Base-by-base conservation (phyloP, 2,797 vertebrate genomes). In the Telmatherina bonti region DNA sequence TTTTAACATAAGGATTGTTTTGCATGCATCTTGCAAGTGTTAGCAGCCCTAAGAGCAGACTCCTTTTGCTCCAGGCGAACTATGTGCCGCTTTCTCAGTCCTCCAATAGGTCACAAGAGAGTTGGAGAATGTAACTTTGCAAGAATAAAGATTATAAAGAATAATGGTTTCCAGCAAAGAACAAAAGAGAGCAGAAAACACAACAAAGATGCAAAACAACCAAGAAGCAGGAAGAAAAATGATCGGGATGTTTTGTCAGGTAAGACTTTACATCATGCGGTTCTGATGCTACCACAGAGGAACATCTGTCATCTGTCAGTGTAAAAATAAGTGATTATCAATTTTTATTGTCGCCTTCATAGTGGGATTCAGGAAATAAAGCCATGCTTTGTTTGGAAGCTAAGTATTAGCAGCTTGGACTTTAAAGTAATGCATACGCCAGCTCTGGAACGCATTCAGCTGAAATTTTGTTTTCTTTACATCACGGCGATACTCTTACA, bases 91-190 rank as follows among this genome's bases (percentile, higher is more conserved):
- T 65, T 43, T 20, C 43, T 62, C 35, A 2, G 43, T 64, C 54
- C 22, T 78, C 36, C 49, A 68, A 8, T 33, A 29, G 53, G 70
- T 77, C 35, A 5, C 43, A 54, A 68, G 62, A 81, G 66, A 73
- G 75, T 83, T 76, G 65, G 26, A 71, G 20, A 66, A 72, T 35
- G 53, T 64, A 56, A 27, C 35, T 38, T 31, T 31, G 65, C 78
- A 81, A 49, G 80, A 82, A 73, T 79, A 45, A 31, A 70, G 70
- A 79, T 70, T 72, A 67, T 20, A 5, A 54, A 74, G 67, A 79
- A 85, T 76, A 87, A 83, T 75, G 59, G 71, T 71, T 87, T 88
- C 78, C 72, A 75, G 60, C 9, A 72, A 69, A 79, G 78, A 70
- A 84, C 72, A 85, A 76, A 73, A 33, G 45, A 81, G 35, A 54